A percentile compares a stretch with the other conserved stretches of the same genome.
Evolutionary conservation across 2,113 vertebrate species (phyloP).

Genomic region (Proteles cristata): DNA sequence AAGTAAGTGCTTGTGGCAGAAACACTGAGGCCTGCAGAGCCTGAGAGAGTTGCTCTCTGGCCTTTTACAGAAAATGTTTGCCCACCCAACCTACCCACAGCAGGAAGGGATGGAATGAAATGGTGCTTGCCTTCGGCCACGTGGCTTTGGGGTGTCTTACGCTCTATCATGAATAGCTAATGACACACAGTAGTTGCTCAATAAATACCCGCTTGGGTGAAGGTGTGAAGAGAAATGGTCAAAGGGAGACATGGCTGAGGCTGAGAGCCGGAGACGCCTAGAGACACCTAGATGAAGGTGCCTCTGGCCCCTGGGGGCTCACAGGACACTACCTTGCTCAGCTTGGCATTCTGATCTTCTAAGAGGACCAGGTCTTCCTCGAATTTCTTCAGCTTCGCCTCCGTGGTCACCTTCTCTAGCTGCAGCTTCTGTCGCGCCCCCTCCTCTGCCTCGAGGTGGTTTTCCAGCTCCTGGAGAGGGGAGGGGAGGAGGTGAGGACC

Average conservation of each 20-base stretch:
- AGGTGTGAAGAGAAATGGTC: neutral
- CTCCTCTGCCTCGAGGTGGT: constrained; percentile 94
- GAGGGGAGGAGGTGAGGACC: neutral
- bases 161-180: neutral
- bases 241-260: neutral
- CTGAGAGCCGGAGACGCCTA: neutral
- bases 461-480: constrained; percentile 90
- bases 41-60: neutral
- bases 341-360: constrained; percentile 91
- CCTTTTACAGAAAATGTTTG: neutral
- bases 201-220: neutral
- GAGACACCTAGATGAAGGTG: too few species aligned
- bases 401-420: constrained; percentile 93
- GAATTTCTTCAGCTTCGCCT: constrained; percentile 92
- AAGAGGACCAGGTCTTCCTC: constrained; percentile 88
- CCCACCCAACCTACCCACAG: neutral
- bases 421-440: constrained; percentile 93
- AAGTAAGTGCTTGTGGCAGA: neutral
- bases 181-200: neutral
- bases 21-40: too few species aligned
- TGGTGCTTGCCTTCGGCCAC: neutral
- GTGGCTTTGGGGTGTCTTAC: neutral
- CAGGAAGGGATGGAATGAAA: neutral
- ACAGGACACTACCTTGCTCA: constrained; percentile 87
- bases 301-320: accelerated